Base-by-base conservation (phyloP, 2,888 invertebrate species). In the Branchinecta sandiegonensis region DNA sequence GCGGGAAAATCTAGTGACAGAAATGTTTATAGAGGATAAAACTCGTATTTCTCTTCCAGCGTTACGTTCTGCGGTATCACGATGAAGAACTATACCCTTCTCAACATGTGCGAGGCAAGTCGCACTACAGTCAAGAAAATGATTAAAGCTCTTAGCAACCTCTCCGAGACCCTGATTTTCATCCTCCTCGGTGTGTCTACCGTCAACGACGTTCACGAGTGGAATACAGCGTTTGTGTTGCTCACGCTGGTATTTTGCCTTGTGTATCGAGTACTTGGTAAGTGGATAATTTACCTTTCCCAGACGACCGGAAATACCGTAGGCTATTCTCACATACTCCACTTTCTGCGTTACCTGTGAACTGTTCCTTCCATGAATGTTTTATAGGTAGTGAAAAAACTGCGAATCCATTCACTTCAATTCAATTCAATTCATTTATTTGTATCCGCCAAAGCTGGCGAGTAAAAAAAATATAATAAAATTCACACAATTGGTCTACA, bases 111-210 rank as follows among this genome's bases (percentile, higher is more conserved):
- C 23, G 63, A 56, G 23, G 23, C 14, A 9, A 56, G 63, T 56
- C 23, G 63, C 23, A n/a, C 23, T 9, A 56, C 63, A 9, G 63
- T 56, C 8, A 56, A 56, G 63, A 56, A 56, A 23, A 56, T 23
- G n/a, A 23, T 56, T 23, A 56, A 56, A 23, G 63, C 63, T 56
- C 23, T 56, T n/a, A 56, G 63, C 23, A 56, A 56, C 10, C 63
- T 56, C 8, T 17, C 63, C 71, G 83, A 83, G 73, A 79, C 80
- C 37, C 77, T 83, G 65, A 83, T 83, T 69, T 83, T 83, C 76
- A 76, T 83, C 71, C 82, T 82, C 72, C 77, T 83, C 67, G 83
- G 83, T 3, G 77, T 83, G 72, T 78, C 80, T 69, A 73, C 82
- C 63, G 78, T 82, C 17, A 77, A 78, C 68, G 78, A 78, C 8